phyloP scores from a whole-genome alignment of 2,113 vertebrate genomes.

The Pomatostomus ruficeps region DNA sequence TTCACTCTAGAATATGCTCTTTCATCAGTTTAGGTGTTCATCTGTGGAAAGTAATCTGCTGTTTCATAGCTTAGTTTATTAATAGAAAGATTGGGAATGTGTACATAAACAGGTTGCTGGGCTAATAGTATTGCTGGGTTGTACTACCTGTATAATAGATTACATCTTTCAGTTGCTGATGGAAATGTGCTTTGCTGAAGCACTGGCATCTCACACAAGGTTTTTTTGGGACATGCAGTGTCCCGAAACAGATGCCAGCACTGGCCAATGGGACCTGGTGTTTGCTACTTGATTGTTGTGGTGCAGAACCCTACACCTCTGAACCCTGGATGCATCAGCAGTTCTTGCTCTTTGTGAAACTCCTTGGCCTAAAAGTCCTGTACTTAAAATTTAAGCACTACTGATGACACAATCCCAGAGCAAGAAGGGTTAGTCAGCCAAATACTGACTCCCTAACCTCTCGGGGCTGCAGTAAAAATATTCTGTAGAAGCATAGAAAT shows the following conservation, averaged over 20 bases:
- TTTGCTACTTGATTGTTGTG: fast-evolving
- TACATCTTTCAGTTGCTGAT: neutral
- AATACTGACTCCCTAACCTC: neutral
- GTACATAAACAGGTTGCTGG: neutral
- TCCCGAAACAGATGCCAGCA: neutral
- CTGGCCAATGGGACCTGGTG: neutral
- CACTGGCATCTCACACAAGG: neutral
- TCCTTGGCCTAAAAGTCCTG: neutral
- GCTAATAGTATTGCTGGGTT: neutral
- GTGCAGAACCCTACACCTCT: neutral
- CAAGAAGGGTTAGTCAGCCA: neutral
- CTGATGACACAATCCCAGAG: neutral
- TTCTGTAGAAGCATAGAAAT: neutral
- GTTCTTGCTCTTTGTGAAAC: neutral
- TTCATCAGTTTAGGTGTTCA: neutral
- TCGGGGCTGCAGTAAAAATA: neutral
- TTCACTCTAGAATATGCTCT: neutral
- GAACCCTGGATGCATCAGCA: neutral
- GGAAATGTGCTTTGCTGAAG: neutral
- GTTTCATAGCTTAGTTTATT: neutral
- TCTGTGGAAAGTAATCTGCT: neutral
- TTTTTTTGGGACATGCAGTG: neutral
- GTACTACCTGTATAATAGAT: neutral
- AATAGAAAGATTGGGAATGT: neutral
- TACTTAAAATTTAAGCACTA: neutral